A percentile compares a stretch with the other conserved stretches of the same genome.
These are phyloP conservation scores for Apistogramma diplotaenia DNA, from an alignment of 2,113 vertebrate species.

Conservation along the genomic window DNA sequence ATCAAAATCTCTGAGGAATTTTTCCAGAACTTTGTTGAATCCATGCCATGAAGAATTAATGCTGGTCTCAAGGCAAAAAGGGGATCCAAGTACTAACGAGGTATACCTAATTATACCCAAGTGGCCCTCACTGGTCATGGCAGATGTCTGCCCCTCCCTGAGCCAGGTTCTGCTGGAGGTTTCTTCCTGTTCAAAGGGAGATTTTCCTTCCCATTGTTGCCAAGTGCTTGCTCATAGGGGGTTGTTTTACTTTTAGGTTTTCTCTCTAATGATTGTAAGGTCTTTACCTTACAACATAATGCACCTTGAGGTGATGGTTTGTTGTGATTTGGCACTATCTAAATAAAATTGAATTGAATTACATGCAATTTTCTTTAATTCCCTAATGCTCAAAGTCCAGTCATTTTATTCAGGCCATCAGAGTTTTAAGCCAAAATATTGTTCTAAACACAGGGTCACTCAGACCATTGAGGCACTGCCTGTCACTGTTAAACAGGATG, in stretches of 20 bases:
- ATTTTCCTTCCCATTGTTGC: no score
- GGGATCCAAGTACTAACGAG: neutral
- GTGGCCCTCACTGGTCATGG: neutral
- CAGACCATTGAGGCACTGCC: no score
- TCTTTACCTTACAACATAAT: no score
- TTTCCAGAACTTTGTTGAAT: neutral
- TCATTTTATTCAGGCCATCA: neutral
- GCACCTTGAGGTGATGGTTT: no score
- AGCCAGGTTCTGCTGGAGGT: no score
- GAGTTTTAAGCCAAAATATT: neutral
- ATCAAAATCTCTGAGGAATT: neutral
- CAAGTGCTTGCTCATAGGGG: no score
- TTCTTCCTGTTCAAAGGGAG: no score
- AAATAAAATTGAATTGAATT: no score
- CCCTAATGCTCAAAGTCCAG: neutral
- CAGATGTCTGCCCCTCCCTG: no score
- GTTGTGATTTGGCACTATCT: no score
- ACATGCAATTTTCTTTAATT: neutral
- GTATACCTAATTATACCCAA: neutral
- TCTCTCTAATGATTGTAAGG: no score
- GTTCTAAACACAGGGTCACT: neutral
- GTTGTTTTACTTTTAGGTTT: no score
- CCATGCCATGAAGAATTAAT: neutral
- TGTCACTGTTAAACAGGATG: fast-evolving
- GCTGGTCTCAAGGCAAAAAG: neutral